Conservation (phyloP, 1,140 invertebrate genomes). For the Hyles vespertilio region DNA sequence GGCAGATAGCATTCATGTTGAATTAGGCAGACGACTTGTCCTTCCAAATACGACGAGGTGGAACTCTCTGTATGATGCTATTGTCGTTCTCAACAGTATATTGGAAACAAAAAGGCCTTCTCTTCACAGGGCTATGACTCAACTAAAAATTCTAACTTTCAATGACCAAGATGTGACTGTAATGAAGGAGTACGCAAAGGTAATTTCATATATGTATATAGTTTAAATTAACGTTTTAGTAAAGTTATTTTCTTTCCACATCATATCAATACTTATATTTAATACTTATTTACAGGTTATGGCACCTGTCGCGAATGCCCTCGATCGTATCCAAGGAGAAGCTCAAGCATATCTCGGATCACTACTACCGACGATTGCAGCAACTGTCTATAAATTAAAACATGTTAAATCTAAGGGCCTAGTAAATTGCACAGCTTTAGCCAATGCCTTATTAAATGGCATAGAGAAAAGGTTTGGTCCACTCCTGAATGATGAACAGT, state of each 20-base stretch:
- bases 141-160: slow-evolving; percentile 17
- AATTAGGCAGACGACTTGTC: slow-evolving; percentile 16
- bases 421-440: too few species aligned
- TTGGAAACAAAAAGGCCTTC: slow-evolving; percentile 20
- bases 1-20: slow-evolving; percentile 13
- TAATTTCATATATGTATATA: slow-evolving; percentile 7
- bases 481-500: too few species aligned
- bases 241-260: slow-evolving; percentile 11
- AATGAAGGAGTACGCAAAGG: slow-evolving; percentile 12
- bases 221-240: slow-evolving; percentile 10
- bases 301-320: slow-evolving; percentile 6
- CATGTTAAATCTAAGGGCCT: slow-evolving; percentile 28
- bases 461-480: too few species aligned
- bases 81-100: slow-evolving; percentile 16
- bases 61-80: slow-evolving; percentile 17
- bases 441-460: too few species aligned
- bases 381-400: slow-evolving; percentile 27
- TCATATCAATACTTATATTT: slow-evolving; percentile 10
- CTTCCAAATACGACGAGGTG: slow-evolving; percentile 16
- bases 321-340: slow-evolving; percentile 14
- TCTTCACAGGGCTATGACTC: slow-evolving; percentile 20
- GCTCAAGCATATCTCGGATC: slow-evolving; percentile 24
- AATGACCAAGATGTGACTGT: slow-evolving; percentile 21
- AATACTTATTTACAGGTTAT: slow-evolving; percentile 14
- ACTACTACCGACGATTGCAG: slow-evolving; percentile 22